Evolutionary conservation across 2,888 invertebrate genomes (phyloP).

Genomic region (Drosophila pegasa): DNA sequence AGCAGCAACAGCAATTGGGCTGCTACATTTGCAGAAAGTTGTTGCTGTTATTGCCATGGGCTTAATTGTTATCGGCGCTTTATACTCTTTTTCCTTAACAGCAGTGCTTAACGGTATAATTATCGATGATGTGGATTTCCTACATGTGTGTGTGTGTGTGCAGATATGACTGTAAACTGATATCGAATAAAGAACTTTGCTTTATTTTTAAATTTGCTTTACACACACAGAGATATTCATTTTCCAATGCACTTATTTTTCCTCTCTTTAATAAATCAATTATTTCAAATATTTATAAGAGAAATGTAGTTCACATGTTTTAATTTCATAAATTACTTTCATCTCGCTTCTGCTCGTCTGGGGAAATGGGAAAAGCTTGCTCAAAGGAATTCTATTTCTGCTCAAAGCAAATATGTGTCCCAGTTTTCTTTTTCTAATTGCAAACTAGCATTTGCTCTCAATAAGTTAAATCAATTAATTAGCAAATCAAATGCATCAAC

Average conservation of each 20-base stretch:
- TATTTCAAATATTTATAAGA: background rate
- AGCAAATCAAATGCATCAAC: background rate
- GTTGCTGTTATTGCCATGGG: conserved; percentile 50
- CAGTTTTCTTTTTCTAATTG: background rate
- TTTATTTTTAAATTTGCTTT: background rate
- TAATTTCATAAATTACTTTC: background rate
- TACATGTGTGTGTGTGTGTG: conserved; percentile 5
- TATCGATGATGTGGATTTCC: conserved; percentile 30
- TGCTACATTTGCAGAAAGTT: conserved; percentile 30
- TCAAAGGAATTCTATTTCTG: background rate
- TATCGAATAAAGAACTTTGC: background rate
- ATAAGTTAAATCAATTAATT: background rate
- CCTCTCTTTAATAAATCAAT: background rate
- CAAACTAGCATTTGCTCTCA: background rate
- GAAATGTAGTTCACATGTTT: background rate
- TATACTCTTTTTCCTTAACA: conserved; percentile 55
- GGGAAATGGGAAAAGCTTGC: background rate
- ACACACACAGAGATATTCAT: background rate
- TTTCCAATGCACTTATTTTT: background rate
- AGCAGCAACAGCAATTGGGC: conserved; percentile 27
- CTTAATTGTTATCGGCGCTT: conserved; percentile 74
- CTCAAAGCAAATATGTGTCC: background rate
- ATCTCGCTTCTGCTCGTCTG: background rate
- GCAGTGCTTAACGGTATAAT: conserved; percentile 62
- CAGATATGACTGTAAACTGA: conserved; percentile 11